Conservation (phyloP, 2,888 invertebrate genomes). For the Salticus scenicus region DNA sequence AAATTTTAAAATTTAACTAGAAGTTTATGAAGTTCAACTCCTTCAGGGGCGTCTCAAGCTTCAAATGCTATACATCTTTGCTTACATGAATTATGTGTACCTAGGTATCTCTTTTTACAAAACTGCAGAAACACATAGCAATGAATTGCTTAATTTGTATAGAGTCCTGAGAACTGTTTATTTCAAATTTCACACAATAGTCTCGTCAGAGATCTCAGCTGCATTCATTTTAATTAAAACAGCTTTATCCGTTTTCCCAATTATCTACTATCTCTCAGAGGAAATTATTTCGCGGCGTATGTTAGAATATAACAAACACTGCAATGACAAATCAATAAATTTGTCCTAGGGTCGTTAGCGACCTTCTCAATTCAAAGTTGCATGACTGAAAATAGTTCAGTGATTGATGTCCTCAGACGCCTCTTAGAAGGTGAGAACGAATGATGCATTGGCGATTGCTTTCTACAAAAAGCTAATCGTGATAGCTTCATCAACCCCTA, state of each 20-base stretch:
- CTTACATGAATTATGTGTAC: too few species aligned
- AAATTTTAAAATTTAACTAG: too few species aligned
- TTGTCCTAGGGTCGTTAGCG: conserved; percentile 63
- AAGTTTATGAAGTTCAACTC: too few species aligned
- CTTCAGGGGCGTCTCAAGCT: too few species aligned
- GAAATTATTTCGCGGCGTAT: conserved; percentile 58
- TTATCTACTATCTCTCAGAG: conserved; percentile 59
- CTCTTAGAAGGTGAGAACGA: conserved; percentile 59
- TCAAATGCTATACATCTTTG: too few species aligned
- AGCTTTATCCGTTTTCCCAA: conserved; percentile 35
- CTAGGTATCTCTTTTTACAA: too few species aligned
- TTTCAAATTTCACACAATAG: not conserved
- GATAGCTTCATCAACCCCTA: conserved; percentile 55
- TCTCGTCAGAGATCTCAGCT: conserved; percentile 16
- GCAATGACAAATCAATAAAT: conserved; percentile 68
- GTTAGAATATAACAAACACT: conserved; percentile 41
- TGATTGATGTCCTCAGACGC: conserved; percentile 54
- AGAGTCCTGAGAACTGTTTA: not conserved
- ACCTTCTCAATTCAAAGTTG: conserved; percentile 49
- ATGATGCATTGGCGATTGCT: conserved; percentile 46
- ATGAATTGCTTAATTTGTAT: not conserved
- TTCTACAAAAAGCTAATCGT: conserved; percentile 38
- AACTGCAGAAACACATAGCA: too few species aligned
- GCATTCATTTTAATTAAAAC: conserved; percentile 62
- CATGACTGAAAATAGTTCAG: conserved; percentile 64